phyloP scores from a whole-genome alignment of 2,113 vertebrate species.

The Puma concolor region DNA sequence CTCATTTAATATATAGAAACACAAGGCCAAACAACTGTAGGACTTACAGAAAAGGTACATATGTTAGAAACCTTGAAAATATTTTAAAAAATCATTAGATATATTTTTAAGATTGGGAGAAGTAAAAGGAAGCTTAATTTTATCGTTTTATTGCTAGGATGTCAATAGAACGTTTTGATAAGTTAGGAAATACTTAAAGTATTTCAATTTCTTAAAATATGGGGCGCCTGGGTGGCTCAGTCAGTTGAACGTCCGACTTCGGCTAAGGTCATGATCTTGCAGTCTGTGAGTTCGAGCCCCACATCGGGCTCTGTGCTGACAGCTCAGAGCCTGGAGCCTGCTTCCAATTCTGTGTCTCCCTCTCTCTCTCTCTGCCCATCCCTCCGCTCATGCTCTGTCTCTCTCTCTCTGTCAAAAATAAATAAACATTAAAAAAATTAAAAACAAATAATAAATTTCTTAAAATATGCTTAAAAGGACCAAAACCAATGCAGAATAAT shows the following conservation, averaged over 20 bases:
- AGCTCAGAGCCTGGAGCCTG: too few relatives aligned
- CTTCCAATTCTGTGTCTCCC: too few relatives aligned
- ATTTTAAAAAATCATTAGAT: not conserved
- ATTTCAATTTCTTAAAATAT: slow-evolving; percentile 7
- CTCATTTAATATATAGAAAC: not conserved
- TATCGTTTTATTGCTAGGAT: not conserved
- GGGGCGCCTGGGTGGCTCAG: too few relatives aligned
- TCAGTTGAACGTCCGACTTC: too few relatives aligned
- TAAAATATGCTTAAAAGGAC: not conserved
- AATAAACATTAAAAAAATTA: too few relatives aligned
- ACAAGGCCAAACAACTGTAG: not conserved
- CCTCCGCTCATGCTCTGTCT: too few relatives aligned
- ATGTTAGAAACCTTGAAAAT: not conserved
- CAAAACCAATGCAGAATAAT: not conserved
- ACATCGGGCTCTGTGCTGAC: too few relatives aligned
- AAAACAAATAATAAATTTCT: not conserved
- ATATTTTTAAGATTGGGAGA: not conserved
- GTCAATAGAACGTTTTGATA: not conserved
- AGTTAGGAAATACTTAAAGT: not conserved
- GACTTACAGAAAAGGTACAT: not conserved
- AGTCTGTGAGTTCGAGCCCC: too few relatives aligned
- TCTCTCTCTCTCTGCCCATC: too few relatives aligned
- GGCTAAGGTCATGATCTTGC: too few relatives aligned
- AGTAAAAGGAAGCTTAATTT: slow-evolving; percentile 9
- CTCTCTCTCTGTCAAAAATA: too few relatives aligned